Evolutionary conservation across 1,140 invertebrate genomes (phyloP), one percentile per base, ranked within the genome.

Genomic region (Drosophila aff.): DNA sequence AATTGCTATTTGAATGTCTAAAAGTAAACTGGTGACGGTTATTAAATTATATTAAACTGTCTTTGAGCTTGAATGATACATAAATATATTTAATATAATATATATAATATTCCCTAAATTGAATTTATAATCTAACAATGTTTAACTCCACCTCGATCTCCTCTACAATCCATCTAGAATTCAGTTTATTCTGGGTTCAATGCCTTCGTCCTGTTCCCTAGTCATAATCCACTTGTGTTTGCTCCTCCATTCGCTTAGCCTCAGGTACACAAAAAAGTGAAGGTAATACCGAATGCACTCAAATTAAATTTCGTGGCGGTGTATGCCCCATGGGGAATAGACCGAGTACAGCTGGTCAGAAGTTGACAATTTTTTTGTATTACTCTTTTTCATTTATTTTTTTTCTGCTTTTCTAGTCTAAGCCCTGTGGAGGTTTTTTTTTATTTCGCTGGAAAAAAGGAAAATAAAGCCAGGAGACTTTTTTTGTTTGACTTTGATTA

Each of bases 401-500:
- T 31, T 43, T 40, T 26, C 33, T 28, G 16, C 3, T 40, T 28
- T 58, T 47, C 26, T 41, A 28, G 26, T 33, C 44, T 58, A 46
- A 65, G 61, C 52, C 52, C 44, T 53, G 16, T 58, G 60, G 53
- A 43, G 58, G 31, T 68, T 75, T 41, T 58, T 44, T 61, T 58
- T 44, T 61, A 52, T 75, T 57, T 52, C 46, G 58, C 57, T 41
- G 33, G 65, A 52, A 52, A 52, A 33, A 18, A 84, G 67, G 67
- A 55, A 77, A 85, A 73, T 69, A 84, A 84, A 73, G 52, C 38
- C 67, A 44, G 21, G 18, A 28, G 59, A 47, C 33, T 53, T 53
- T 80, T 79, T 50, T 66, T 75, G 44, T 79, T 47, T 66, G 71
- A 58, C 72, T 76, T 76, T 75, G 61, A 84, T 67, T 76, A 64